phyloP scores from a whole-genome alignment of 2,797 vertebrate genomes.

The Dipus sagitta region DNA sequence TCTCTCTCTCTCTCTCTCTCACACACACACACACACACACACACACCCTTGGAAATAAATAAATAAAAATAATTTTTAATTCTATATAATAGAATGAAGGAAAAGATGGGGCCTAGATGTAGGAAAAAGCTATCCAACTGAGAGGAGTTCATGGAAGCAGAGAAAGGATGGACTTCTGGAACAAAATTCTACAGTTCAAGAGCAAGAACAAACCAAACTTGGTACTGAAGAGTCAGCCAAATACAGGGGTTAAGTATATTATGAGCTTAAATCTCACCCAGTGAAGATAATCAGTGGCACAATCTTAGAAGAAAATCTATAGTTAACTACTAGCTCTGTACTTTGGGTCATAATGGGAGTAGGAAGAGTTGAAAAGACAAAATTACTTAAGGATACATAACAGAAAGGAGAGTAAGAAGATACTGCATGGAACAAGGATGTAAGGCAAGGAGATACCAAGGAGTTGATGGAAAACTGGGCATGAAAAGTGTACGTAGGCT shows the following conservation, averaged over 20 bases:
- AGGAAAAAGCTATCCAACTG: neutral
- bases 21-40: too few relatives aligned
- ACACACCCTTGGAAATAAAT: too few relatives aligned
- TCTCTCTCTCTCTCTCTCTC: too few relatives aligned
- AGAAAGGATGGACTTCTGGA: neutral
- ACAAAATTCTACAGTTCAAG: neutral
- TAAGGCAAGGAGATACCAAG: neutral
- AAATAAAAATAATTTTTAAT: too few relatives aligned
- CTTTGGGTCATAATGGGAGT: neutral
- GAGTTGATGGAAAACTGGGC: neutral
- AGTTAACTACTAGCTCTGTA: neutral
- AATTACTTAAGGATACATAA: neutral
- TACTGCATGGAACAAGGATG: neutral
- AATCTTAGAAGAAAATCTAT: neutral
- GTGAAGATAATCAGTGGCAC: neutral
- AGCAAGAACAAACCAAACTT: neutral
- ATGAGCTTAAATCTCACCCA: neutral
- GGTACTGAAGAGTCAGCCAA: constrained; percentile 9
- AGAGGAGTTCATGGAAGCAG: neutral
- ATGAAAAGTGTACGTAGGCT: neutral
- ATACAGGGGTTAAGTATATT: neutral
- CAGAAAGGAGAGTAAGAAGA: neutral
- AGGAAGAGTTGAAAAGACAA: neutral
- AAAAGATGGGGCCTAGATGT: neutral
- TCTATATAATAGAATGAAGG: neutral